Percentiles rank a stretch among this genome's conserved stretches.
phyloP scores from a whole-genome alignment of 2,888 invertebrate species.

The Villa cingulata region DNA sequence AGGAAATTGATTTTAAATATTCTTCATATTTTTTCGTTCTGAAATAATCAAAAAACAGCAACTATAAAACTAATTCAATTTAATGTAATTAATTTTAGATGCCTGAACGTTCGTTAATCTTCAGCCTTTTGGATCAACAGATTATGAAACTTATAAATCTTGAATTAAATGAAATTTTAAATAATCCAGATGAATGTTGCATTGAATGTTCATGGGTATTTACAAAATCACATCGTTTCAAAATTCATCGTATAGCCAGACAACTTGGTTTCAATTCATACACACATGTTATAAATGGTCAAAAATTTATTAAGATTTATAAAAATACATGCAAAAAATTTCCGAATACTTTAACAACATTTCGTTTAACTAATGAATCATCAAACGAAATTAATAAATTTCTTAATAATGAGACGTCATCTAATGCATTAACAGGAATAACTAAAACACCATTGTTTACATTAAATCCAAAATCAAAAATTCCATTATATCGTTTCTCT shows the following conservation, averaged over 20 bases:
- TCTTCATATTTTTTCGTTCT: too few relatives aligned
- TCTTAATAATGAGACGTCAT: not conserved
- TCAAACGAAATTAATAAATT: not conserved
- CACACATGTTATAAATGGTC: not conserved
- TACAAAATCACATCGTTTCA: not conserved
- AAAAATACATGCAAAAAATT: not conserved
- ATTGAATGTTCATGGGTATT: not conserved
- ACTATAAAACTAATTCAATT: too few relatives aligned
- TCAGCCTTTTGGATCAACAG: not conserved
- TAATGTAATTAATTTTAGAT: not conserved
- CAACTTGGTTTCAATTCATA: not conserved
- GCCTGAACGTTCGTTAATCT: not conserved
- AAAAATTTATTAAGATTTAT: not conserved
- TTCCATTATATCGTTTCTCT: slow-evolving; percentile 1
- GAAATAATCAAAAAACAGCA: too few relatives aligned
- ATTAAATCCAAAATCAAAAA: not conserved
- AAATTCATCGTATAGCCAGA: not conserved
- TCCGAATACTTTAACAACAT: not conserved
- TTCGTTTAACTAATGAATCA: not conserved
- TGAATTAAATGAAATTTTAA: not conserved
- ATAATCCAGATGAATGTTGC: not conserved
- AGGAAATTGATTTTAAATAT: too few relatives aligned
- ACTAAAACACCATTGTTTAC: not conserved
- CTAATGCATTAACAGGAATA: not conserved
- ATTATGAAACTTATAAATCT: not conserved